Evolutionary conservation across 30 jellyfish, hydroid and myxozoan genomes (phyloP).

Genomic region (Hydra vulgaris): DNA sequence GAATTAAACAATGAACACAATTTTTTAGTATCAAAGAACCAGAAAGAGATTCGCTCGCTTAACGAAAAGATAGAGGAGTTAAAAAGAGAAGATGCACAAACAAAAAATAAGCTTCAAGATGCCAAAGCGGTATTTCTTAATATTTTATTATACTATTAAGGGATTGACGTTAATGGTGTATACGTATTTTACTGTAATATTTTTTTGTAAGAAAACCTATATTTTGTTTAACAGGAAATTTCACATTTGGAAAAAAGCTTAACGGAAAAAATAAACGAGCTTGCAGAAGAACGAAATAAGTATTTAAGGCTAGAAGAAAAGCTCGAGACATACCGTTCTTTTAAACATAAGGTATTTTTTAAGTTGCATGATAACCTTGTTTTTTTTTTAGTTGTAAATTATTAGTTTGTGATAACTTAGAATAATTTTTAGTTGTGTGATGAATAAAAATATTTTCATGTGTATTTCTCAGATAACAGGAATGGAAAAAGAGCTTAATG

Average conservation of each 20-base stretch:
- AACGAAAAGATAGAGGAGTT: constrained; percentile 42
- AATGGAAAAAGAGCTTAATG: constrained; percentile 14
- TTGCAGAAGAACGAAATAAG: constrained; percentile 58
- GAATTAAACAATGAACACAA: constrained; percentile 51
- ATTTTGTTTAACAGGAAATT: constrained; percentile 47
- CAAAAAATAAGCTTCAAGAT: constrained; percentile 51
- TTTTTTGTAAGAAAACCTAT: no score
- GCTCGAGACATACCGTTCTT: not conserved
- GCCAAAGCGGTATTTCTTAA: constrained; percentile 52
- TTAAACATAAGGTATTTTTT: constrained; percentile 1
- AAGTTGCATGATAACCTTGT: not conserved
- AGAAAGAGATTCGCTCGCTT: constrained; percentile 31
- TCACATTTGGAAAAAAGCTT: constrained; percentile 57
- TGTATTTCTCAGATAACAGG: constrained; percentile 1
- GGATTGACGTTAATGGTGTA: no score
- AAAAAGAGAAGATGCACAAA: constrained; percentile 45
- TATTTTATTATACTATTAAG: not conserved
- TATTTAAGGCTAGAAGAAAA: constrained; percentile 7
- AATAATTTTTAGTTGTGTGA: no score
- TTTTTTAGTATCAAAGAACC: constrained; percentile 28
- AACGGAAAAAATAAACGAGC: constrained; percentile 45
- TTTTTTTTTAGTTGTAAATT: no score
- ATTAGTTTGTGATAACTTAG: no score
- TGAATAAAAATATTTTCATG: no score
- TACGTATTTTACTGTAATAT: no score